A percentile compares a stretch with the other conserved stretches of the same genome.
These are phyloP conservation scores for Tragulus kanchil DNA, from an alignment of 2,113 vertebrate genomes.

Conservation along the genomic window DNA sequence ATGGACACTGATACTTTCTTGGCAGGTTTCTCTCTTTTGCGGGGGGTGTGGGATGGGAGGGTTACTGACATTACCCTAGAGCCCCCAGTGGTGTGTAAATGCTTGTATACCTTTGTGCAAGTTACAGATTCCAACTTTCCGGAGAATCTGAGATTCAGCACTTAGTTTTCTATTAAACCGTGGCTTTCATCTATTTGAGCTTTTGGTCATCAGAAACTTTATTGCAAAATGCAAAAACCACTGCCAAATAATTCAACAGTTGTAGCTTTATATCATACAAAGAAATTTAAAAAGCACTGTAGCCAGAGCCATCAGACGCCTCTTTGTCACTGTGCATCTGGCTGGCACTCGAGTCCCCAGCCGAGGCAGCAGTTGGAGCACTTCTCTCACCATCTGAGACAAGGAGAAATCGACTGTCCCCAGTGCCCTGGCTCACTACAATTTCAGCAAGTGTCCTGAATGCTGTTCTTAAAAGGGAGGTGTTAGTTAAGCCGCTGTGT, in stretches of 20 bases:
- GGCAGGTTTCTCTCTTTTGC: not conserved
- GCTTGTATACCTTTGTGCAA: not conserved
- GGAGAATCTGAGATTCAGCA: not conserved
- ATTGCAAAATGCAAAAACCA: not conserved
- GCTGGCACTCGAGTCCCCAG: not conserved
- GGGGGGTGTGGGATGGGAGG: not conserved
- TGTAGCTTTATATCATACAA: not conserved
- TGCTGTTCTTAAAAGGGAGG: not conserved
- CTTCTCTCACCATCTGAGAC: not conserved
- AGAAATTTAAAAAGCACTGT: not conserved
- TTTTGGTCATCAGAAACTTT: not conserved
- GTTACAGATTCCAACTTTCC: not conserved
- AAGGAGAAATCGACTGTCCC: not conserved
- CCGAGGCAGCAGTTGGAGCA: not conserved
- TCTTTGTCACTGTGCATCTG: not conserved
- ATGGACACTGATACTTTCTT: not conserved
- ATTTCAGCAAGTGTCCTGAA: not conserved
- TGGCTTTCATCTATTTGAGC: not conserved
- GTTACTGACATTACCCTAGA: not conserved
- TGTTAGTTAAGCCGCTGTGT: not conserved
- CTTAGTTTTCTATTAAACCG: not conserved
- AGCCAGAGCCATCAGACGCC: not conserved
- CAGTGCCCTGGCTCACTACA: not conserved
- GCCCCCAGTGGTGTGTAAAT: not conserved
- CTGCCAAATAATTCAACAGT: not conserved